phyloP scores from a whole-genome alignment of 2,113 vertebrate genomes.

The Malurus alboscapulatus region DNA sequence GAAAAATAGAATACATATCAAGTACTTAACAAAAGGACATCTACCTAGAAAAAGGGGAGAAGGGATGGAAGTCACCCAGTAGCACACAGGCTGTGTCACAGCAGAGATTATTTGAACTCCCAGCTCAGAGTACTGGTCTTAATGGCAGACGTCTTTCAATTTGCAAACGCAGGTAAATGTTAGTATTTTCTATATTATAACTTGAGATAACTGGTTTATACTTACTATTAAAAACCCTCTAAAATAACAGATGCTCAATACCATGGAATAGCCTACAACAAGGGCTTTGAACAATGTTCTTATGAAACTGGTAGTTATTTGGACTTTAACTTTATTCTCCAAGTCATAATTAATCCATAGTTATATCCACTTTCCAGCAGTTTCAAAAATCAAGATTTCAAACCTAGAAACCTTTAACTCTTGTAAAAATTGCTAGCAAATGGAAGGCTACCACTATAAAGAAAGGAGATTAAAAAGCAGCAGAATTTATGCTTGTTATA shows the following conservation, averaged over 20 bases:
- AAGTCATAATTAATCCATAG: neutral
- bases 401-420: neutral
- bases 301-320: neutral
- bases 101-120: neutral
- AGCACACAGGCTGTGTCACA: neutral
- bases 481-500: neutral
- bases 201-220: neutral
- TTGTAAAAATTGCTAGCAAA: neutral
- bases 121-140: neutral
- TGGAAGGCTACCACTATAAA: neutral
- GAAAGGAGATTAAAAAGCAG: neutral
- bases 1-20: neutral
- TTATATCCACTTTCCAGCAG: neutral
- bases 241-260: neutral
- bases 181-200: neutral
- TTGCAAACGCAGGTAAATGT: neutral
- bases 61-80: neutral
- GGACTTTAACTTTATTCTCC: neutral
- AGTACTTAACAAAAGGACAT: neutral
- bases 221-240: neutral
- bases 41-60: neutral
- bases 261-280: neutral
- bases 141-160: neutral
- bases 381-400: neutral
- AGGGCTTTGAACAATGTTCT: neutral